Evolutionary conservation across 2,797 vertebrate genomes (phyloP).

Genomic region (Rhabdophis nuchalis): DNA sequence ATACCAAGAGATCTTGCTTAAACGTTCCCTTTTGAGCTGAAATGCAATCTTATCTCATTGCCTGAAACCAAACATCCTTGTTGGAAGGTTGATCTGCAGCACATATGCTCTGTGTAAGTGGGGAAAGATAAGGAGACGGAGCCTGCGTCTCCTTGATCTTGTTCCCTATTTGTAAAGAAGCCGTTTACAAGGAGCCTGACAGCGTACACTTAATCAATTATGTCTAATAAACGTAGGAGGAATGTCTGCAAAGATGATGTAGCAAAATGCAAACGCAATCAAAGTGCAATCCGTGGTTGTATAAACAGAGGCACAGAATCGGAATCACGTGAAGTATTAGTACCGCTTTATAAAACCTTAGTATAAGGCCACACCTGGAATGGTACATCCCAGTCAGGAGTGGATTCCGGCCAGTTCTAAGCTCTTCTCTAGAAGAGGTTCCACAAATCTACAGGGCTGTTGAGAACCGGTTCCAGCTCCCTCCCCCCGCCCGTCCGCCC

Average conservation of each 20-base stretch:
- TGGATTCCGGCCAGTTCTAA: too few species aligned
- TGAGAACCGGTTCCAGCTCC: too few species aligned
- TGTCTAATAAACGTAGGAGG: background rate
- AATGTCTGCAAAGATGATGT: background rate
- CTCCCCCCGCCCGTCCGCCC: too few species aligned
- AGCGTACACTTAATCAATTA: too few species aligned
- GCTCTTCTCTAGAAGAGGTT: too few species aligned
- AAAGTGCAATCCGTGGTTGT: too few species aligned
- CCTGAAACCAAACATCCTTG: background rate
- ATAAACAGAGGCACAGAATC: too few species aligned
- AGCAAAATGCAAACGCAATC: background rate
- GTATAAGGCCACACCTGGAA: too few species aligned
- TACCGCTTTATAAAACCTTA: too few species aligned
- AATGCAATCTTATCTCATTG: background rate
- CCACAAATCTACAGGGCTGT: too few species aligned
- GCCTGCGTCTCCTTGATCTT: background rate
- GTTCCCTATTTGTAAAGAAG: background rate
- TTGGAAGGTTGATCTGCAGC: background rate
- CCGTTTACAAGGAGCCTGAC: background rate
- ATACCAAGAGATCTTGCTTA: background rate
- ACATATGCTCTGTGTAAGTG: background rate
- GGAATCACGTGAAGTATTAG: too few species aligned
- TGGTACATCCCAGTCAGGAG: too few species aligned
- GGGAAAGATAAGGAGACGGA: background rate
- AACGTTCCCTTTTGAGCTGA: background rate